Percentiles rank a stretch among this genome's conserved stretches.
These are phyloP conservation scores for Noctua comes DNA, from an alignment of 2,888 invertebrate genomes.

Conservation along the genomic window DNA sequence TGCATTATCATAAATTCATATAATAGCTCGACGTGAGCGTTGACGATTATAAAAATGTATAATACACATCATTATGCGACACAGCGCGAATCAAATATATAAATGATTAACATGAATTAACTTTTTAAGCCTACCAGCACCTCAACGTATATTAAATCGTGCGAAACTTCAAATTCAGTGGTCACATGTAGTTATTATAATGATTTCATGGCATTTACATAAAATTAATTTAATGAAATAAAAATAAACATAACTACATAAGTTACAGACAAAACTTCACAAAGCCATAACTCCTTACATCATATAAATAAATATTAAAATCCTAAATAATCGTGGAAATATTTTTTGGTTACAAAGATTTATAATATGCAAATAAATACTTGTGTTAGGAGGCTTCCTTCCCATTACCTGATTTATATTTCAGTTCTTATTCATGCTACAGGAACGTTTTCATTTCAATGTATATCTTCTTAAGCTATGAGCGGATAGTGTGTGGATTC, in stretches of 20 bases:
- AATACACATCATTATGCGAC: constrained; percentile 56
- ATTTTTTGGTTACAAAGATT: constrained; percentile 86
- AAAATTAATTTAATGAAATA: constrained; percentile 71
- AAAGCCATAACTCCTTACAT: constrained; percentile 88
- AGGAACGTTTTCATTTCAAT: constrained; percentile 74
- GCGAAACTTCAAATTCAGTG: constrained; percentile 56
- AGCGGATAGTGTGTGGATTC: constrained; percentile 58
- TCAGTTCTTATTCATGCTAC: constrained; percentile 71
- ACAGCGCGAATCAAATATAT: constrained; percentile 58
- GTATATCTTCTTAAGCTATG: constrained; percentile 68
- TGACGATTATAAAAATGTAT: constrained; percentile 70
- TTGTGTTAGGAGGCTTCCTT: constrained; percentile 74
- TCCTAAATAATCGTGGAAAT: constrained; percentile 81
- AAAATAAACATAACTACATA: constrained; percentile 78
- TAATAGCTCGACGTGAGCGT: constrained; percentile 69
- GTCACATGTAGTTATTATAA: constrained; percentile 51
- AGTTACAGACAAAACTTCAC: constrained; percentile 87
- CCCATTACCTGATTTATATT: constrained; percentile 65
- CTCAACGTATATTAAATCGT: constrained; percentile 75
- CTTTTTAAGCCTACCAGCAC: constrained; percentile 83
- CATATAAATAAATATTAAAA: constrained; percentile 83
- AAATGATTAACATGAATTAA: constrained; percentile 67
- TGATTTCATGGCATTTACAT: constrained; percentile 55
- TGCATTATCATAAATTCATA: constrained; percentile 70
- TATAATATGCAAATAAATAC: constrained; percentile 82